phyloP scores from a whole-genome alignment of 2,888 invertebrate genomes.

The Caenorhabditis wallacei region DNA sequence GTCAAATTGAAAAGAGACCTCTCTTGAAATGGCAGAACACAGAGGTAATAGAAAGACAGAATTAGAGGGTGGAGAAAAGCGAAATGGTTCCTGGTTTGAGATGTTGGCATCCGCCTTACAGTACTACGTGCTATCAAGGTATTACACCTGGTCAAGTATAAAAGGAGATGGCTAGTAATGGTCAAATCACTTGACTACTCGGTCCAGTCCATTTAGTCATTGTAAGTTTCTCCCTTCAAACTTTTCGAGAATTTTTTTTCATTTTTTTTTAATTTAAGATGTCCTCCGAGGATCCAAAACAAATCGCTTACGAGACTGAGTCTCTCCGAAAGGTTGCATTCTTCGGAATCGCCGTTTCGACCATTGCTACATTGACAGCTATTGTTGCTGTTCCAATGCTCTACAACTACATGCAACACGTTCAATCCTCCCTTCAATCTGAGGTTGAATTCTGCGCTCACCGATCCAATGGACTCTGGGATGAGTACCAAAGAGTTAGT shows the following conservation, averaged over 20 bases:
- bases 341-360: slow-evolving; percentile 77
- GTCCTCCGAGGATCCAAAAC: slow-evolving; percentile 71
- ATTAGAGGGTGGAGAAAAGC: slow-evolving; percentile 45
- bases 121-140: slow-evolving; percentile 60
- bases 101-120: slow-evolving; percentile 45
- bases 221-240: slow-evolving; percentile 33
- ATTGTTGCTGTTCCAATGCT: slow-evolving; percentile 77
- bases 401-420: slow-evolving; percentile 78
- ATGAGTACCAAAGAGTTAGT: slow-evolving; percentile 73
- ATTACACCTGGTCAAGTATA: slow-evolving; percentile 64
- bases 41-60: slow-evolving; percentile 21
- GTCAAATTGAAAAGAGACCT: slow-evolving; percentile 43
- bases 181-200: slow-evolving; percentile 68
- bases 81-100: slow-evolving; percentile 65
- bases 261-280: slow-evolving; percentile 41
- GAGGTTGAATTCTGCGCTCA: slow-evolving; percentile 76
- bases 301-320: slow-evolving; percentile 70
- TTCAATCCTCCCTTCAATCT: slow-evolving; percentile 75
- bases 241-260: background rate
- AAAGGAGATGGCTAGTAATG: slow-evolving; percentile 37
- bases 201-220: slow-evolving; percentile 64
- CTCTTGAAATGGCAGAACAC: slow-evolving; percentile 55
- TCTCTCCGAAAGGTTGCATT: slow-evolving; percentile 71
- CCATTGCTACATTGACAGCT: slow-evolving; percentile 76
- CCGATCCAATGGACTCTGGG: slow-evolving; percentile 76